A percentile compares a stretch with the other conserved stretches of the same genome.
These are phyloP conservation scores for Helarctos malayanus DNA, from an alignment of 2,797 vertebrate genomes.

Conservation along the genomic window DNA sequence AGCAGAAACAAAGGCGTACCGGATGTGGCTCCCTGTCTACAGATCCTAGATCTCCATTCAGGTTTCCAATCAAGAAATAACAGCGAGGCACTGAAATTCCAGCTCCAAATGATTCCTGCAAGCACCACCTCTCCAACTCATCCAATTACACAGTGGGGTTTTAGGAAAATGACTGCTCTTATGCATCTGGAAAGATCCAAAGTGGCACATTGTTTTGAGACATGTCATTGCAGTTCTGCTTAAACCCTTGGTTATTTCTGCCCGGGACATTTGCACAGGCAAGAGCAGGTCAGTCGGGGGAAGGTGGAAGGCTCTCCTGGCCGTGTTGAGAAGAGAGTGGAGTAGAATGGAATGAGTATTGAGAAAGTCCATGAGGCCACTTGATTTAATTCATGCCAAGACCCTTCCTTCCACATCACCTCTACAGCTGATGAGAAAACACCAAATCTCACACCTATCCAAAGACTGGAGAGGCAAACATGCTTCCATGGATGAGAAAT, in stretches of 20 bases:
- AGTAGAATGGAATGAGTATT: neutral
- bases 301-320: neutral
- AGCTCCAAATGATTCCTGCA: neutral
- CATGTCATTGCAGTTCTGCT: neutral
- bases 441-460: neutral
- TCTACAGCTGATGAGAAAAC: neutral
- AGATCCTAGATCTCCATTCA: neutral
- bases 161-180: neutral
- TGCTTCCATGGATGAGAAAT: slow-evolving; percentile 34
- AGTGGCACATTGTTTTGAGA: neutral
- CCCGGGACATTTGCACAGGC: neutral
- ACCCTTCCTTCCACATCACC: neutral
- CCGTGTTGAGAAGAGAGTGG: neutral
- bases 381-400: neutral
- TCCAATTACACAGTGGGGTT: neutral
- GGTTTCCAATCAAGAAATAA: neutral
- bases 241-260: neutral
- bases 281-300: neutral
- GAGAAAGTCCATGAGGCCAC: neutral
- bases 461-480: slow-evolving; percentile 29
- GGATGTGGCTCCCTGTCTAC: neutral
- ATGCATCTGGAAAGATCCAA: neutral
- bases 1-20: neutral
- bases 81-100: neutral
- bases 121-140: neutral